Evolutionary conservation across 1,140 invertebrate genomes (phyloP), one percentile per base, ranked within the genome.

Genomic region (Elymnias hypermnestra): DNA sequence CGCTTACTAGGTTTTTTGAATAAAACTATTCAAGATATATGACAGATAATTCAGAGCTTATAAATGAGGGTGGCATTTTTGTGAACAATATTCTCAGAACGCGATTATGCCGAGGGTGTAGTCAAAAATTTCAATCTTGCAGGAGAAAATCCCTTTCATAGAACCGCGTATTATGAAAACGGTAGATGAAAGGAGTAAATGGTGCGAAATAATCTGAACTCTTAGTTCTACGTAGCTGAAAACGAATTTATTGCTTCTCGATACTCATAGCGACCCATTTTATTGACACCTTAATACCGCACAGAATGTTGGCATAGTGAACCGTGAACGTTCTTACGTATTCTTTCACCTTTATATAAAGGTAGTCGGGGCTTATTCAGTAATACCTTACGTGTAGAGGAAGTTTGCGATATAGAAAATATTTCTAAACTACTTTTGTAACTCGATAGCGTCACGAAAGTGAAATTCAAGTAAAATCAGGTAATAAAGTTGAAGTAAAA

Each of bases 151-250:
- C 62, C 64, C 57, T 72, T 73, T 75, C 63, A 72, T 58, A 63
- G 52, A 58, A 49, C 41, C 64, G 53, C 4, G 68, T 71, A 75
- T 77, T 77, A 83, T 79, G 67, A 72, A 82, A 73, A 74, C 68
- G 69, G 59, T 61, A 60, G 67, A 63, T 78, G 73, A 83, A 83
- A 82, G 73, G 70, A 79, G 79, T 79, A 83, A 83, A 83, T 83
- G 79, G 74, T 70, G 79, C 60, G 77, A 83, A 78, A 82, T 83
- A 82, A 83, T 83, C 79, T 72, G 63, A 65, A 66, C 75, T 78
- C 77, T 79, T 78, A 82, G 77, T 79, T 79, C 72, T 83, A 66
- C 72, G 68, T 72, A 66, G 74, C 68, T 77, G 71, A 71, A 76
- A 78, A 75, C 65, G 76, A 81, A 81, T 83, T 83, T 83, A 83